Conservation (phyloP, 2,113 vertebrate genomes). For the Ramphastos sulfuratus region DNA sequence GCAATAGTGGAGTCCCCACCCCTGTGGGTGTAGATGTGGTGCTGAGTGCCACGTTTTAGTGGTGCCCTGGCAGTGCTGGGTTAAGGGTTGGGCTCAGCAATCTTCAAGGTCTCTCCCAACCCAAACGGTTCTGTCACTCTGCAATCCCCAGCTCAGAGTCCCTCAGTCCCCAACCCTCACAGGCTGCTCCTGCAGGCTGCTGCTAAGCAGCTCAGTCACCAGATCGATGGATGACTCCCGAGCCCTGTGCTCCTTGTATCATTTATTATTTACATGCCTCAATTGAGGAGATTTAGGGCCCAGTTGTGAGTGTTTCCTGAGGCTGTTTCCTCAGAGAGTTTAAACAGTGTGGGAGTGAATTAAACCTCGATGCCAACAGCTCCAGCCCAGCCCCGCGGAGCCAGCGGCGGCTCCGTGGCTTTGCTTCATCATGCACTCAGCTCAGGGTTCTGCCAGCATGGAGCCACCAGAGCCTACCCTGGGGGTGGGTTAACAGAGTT, state of each 20-base stretch:
- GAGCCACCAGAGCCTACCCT: neutral
- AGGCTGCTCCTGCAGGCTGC: neutral
- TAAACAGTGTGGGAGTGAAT: conserved; percentile 2
- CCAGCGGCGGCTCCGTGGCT: accelerated
- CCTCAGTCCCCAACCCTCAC: accelerated
- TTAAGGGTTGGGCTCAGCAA: neutral
- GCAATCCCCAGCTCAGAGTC: accelerated
- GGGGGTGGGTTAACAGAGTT: too few species aligned
- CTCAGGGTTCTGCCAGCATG: accelerated
- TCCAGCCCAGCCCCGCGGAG: accelerated
- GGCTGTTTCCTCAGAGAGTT: conserved; percentile 9
- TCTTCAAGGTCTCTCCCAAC: neutral
- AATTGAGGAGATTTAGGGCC: conserved; percentile 45
- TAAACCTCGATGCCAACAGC: neutral
- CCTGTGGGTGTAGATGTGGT: neutral
- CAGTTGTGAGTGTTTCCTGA: neutral
- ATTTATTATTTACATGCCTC: conserved; percentile 49
- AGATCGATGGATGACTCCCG: neutral
- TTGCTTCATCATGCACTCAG: accelerated
- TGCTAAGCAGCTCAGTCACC: neutral
- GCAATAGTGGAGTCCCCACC: too few species aligned
- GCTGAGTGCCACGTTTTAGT: neutral
- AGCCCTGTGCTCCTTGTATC: neutral
- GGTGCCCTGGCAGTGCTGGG: neutral
- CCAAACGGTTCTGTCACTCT: too few species aligned